Conservation (phyloP, 1,140 invertebrate species). For the Zophobas morio region DNA sequence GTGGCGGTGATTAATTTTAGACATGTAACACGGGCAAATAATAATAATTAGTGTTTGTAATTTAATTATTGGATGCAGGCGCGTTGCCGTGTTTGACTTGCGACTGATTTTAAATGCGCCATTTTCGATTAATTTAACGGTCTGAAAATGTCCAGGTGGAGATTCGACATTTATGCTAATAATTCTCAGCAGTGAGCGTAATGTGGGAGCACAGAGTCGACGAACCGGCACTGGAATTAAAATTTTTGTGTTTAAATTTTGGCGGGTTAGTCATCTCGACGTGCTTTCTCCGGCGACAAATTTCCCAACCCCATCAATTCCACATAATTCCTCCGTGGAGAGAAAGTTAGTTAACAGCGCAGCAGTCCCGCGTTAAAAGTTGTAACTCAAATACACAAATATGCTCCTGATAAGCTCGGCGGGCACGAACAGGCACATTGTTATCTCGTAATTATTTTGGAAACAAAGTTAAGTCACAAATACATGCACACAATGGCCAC, state of each 20-base stretch:
- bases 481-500: constrained; percentile 26
- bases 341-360: constrained; percentile 24
- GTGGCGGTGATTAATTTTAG: constrained; percentile 27
- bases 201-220: no score
- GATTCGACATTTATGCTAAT: no score
- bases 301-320: constrained; percentile 7
- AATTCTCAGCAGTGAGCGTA: no score
- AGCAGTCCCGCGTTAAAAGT: constrained; percentile 8
- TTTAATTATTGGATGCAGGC: no score
- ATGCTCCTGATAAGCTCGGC: constrained; percentile 18
- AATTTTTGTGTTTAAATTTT: not conserved
- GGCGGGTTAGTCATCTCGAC: no score
- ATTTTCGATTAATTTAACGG: no score
- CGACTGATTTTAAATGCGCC: no score
- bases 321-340: not conserved
- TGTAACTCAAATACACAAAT: constrained; percentile 38
- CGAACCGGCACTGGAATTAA: no score
- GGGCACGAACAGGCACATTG: constrained; percentile 29
- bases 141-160: no score
- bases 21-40: constrained; percentile 3
- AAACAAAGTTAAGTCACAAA: constrained; percentile 35
- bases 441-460: constrained; percentile 39
- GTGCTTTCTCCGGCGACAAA: not conserved
- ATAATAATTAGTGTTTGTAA: not conserved
- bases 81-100: no score